Percentiles rank a stretch among this genome's conserved stretches.
Conservation (phyloP, 2,888 invertebrate species). For the Tiliacea aurago region DNA sequence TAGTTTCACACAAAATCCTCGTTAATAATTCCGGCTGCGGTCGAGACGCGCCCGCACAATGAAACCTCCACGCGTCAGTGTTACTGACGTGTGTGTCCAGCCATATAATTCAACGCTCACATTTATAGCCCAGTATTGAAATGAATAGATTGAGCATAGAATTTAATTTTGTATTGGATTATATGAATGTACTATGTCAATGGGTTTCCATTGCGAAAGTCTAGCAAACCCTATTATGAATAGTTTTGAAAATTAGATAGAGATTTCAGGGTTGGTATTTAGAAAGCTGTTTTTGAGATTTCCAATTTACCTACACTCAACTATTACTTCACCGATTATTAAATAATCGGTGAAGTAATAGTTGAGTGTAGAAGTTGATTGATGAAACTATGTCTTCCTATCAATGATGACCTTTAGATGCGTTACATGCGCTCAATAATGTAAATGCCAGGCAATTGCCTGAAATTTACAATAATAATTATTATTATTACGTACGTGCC, state of each 20-base stretch:
- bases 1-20: slow-evolving; percentile 34
- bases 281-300: background rate
- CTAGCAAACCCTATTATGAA: too few species aligned
- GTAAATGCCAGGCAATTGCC: too few species aligned
- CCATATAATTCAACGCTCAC: slow-evolving; percentile 69
- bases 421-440: too few species aligned
- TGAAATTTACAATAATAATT: too few species aligned
- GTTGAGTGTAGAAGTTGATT: background rate
- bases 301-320: background rate
- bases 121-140: slow-evolving; percentile 61
- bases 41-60: slow-evolving; percentile 34
- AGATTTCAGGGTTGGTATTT: background rate
- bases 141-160: slow-evolving; percentile 49
- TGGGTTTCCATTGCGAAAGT: too few species aligned
- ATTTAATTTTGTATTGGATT: slow-evolving; percentile 11
- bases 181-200: too few species aligned
- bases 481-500: too few species aligned
- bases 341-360: too few species aligned
- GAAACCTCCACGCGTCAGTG: slow-evolving; percentile 49
- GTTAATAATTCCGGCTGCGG: slow-evolving; percentile 29
- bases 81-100: slow-evolving; percentile 70
- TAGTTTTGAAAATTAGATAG: background rate
- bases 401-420: too few species aligned
- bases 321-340: too few species aligned
- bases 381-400: background rate